phyloP scores from a whole-genome alignment of 2,113 vertebrate genomes.

The Vidua macroura region DNA sequence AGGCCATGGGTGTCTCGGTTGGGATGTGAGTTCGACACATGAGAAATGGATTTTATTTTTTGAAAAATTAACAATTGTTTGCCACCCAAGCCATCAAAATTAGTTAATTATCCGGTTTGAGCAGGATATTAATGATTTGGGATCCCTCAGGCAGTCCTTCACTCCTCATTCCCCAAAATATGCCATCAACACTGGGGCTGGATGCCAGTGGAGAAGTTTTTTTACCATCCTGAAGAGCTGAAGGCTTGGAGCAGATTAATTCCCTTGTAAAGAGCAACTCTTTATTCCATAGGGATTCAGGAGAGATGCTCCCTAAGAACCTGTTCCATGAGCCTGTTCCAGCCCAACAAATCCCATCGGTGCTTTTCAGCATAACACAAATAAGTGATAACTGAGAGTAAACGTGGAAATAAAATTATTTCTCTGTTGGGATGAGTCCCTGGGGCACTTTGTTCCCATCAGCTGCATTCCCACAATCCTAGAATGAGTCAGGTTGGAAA shows the following conservation, averaged over 20 bases:
- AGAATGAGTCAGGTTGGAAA: neutral
- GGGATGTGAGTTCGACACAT: neutral
- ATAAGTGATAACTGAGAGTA: accelerated
- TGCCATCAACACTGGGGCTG: neutral
- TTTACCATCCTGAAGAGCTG: neutral
- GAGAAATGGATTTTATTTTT: neutral
- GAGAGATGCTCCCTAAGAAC: neutral
- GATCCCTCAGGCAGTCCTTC: neutral
- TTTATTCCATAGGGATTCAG: accelerated
- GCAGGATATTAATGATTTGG: neutral
- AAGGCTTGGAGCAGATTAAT: neutral
- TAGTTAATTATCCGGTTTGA: neutral
- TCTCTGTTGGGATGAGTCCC: neutral
- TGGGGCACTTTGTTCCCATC: neutral
- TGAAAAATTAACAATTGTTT: neutral
- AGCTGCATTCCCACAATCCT: neutral
- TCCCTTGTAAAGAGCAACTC: neutral
- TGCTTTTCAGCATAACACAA: neutral
- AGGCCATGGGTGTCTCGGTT: accelerated
- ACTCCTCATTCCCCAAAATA: neutral
- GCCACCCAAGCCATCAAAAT: neutral
- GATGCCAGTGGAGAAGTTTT: neutral
- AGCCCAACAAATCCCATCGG: neutral
- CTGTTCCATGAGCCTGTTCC: accelerated
- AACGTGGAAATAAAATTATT: neutral